These are phyloP conservation scores for Sorex araneus DNA, from an alignment of 2,113 vertebrate species.

Conservation along the genomic window DNA sequence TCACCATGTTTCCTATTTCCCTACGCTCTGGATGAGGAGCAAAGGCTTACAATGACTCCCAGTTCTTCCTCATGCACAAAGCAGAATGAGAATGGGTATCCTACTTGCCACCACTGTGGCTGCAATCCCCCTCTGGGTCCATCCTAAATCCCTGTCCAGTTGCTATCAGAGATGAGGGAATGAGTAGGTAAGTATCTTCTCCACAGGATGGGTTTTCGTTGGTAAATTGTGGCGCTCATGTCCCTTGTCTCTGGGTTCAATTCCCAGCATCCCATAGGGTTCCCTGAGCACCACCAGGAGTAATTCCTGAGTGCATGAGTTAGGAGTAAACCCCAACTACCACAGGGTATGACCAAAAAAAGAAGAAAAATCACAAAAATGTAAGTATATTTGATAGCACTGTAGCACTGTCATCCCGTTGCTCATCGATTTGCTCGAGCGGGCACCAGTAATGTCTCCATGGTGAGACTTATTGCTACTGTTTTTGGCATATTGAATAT, in stretches of 20 bases:
- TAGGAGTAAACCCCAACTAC: no score
- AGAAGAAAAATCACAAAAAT: no score
- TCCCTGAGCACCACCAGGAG: no score
- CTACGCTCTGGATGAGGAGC: neutral
- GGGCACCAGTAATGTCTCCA: no score
- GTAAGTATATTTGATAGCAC: no score
- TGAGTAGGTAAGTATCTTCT: neutral
- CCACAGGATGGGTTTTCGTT: neutral
- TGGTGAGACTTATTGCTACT: no score
- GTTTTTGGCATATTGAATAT: no score
- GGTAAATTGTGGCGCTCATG: neutral
- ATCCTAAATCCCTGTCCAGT: neutral
- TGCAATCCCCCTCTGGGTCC: neutral
- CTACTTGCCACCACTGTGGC: neutral
- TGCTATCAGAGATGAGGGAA: neutral
- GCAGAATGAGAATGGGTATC: neutral
- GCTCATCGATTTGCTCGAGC: no score
- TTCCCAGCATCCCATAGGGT: no score
- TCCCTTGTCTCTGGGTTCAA: neutral
- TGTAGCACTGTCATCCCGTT: no score
- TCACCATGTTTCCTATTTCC: conserved; percentile 18
- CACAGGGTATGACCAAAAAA: no score
- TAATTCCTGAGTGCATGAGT: no score
- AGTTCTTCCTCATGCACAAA: neutral
- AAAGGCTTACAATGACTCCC: neutral